phyloP scores from a whole-genome alignment of 2,113 vertebrate genomes.

The Xiphophorus maculatus region DNA sequence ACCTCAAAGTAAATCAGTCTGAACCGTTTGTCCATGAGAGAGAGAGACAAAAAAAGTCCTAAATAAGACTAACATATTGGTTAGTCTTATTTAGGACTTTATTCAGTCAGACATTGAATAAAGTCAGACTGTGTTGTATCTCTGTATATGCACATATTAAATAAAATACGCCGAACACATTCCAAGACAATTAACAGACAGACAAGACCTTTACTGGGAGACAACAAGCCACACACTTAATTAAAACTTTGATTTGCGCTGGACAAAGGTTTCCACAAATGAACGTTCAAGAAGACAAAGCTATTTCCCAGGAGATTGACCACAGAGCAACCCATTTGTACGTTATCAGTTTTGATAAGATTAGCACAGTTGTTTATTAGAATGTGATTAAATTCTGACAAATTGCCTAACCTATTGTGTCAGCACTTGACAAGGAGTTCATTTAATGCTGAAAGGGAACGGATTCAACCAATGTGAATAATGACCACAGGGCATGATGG shows the following conservation, averaged over 20 bases:
- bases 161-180: neutral
- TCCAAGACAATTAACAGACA: constrained; percentile 9
- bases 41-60: neutral
- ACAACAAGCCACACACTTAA: constrained; percentile 46
- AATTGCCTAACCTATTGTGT: constrained; percentile 55
- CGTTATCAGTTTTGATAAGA: constrained; percentile 62
- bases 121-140: no score
- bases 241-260: constrained; percentile 47
- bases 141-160: neutral
- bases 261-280: constrained; percentile 49
- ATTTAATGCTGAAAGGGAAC: constrained; percentile 47
- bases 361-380: constrained; percentile 51
- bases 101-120: neutral
- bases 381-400: constrained; percentile 61
- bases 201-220: constrained; percentile 6
- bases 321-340: constrained; percentile 43
- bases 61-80: neutral
- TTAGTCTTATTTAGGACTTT: no score
- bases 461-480: constrained; percentile 38
- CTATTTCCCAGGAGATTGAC: constrained; percentile 46
- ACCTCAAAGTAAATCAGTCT: neutral
- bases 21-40: neutral
- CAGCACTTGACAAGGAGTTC: constrained; percentile 42
- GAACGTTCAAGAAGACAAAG: constrained; percentile 50
- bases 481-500: constrained; percentile 32